These are phyloP conservation scores for Apantesis nais DNA, from an alignment of 2,888 invertebrate genomes.

Conservation along the genomic window DNA sequence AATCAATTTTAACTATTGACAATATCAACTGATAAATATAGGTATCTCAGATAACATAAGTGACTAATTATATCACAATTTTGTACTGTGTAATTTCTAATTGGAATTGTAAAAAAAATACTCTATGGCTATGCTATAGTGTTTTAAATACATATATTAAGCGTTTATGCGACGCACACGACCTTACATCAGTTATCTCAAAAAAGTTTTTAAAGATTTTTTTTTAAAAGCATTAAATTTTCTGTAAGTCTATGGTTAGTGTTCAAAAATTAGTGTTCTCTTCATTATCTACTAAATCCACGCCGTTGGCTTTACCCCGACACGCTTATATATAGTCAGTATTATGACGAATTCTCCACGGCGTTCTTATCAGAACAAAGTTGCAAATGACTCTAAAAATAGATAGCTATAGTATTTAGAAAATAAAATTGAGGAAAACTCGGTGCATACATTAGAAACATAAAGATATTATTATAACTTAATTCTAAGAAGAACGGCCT, in stretches of 20 bases:
- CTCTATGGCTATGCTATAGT: too few species aligned
- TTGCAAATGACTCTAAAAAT: neutral
- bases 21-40: neutral
- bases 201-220: neutral
- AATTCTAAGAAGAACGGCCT: constrained; percentile 39
- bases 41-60: neutral
- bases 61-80: neutral
- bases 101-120: neutral
- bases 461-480: constrained; percentile 12
- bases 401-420: neutral
- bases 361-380: constrained; percentile 3
- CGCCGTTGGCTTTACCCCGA: neutral
- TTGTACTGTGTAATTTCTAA: neutral
- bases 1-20: neutral
- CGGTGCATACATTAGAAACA: constrained; percentile 17
- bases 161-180: neutral
- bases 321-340: neutral
- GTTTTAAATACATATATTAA: too few species aligned
- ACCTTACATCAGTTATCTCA: neutral
- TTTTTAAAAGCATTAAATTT: neutral
- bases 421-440: constrained; percentile 25
- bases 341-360: neutral
- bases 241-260: neutral
- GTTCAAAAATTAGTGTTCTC: neutral
- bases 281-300: neutral